A percentile compares a stretch with the other conserved stretches of the same genome.
Conservation (phyloP, 2,113 vertebrate genomes). For the Dolichotis patagonum region DNA sequence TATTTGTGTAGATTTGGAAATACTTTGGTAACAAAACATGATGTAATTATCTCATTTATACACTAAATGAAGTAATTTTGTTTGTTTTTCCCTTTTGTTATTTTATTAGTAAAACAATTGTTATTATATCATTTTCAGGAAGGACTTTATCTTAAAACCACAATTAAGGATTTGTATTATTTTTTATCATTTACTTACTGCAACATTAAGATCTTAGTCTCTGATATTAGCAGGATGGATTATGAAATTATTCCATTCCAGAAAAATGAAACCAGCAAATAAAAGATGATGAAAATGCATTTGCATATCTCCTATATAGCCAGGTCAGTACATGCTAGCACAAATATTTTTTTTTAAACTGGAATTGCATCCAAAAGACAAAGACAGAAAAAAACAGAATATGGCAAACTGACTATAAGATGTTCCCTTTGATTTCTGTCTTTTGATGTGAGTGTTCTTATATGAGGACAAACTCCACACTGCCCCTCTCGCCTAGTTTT, state of each 20-base stretch:
- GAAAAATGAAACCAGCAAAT: neutral
- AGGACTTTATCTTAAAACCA: neutral
- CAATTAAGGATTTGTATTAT: neutral
- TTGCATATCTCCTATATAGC: neutral
- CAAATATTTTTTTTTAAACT: neutral
- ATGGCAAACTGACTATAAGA: neutral
- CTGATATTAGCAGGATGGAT: neutral
- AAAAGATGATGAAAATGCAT: neutral
- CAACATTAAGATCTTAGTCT: neutral
- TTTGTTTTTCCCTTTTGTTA: neutral
- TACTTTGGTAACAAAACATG: neutral
- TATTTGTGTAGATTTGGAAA: neutral
- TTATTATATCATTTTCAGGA: neutral
- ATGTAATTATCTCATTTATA: neutral
- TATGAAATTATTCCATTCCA: neutral
- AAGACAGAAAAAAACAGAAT: neutral
- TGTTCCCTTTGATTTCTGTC: neutral
- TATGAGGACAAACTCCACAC: neutral
- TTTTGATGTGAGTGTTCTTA: neutral
- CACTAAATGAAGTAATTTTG: neutral
- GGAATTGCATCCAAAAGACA: neutral
- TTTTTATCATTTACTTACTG: neutral
- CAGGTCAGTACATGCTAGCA: neutral
- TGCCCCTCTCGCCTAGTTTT: accelerated
- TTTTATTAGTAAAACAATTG: neutral